Conservation (phyloP, 2,888 invertebrate genomes). For the Agrochola macilenta region DNA sequence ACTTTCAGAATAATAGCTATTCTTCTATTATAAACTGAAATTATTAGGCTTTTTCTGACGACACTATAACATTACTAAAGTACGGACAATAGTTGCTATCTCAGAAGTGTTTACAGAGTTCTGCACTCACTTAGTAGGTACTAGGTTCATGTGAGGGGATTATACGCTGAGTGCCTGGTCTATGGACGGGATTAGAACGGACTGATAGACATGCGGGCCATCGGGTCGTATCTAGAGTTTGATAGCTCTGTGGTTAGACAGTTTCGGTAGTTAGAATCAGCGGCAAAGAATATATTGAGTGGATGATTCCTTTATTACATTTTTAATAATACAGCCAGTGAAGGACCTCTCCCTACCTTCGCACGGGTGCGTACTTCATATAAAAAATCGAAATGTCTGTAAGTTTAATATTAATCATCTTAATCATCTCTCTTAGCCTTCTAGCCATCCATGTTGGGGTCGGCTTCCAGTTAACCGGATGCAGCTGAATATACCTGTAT, state of each 20-base stretch:
- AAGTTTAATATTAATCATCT: too few relatives aligned
- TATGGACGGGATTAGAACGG: conserved; percentile 57
- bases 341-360: neutral
- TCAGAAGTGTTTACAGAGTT: conserved; percentile 50
- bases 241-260: conserved; percentile 35
- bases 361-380: neutral
- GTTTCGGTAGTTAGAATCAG: conserved; percentile 25
- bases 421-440: too few relatives aligned
- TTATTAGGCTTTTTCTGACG: neutral
- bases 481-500: too few relatives aligned
- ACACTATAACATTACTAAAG: neutral
- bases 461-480: too few relatives aligned
- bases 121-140: conserved; percentile 42
- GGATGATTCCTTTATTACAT: neutral
- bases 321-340: neutral
- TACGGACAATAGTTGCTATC: neutral
- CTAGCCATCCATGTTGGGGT: too few relatives aligned
- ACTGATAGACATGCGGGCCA: conserved; percentile 63
- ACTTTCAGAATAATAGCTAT: too few relatives aligned
- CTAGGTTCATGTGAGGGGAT: conserved; percentile 48
- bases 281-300: conserved; percentile 6
- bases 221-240: conserved; percentile 32
- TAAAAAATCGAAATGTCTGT: neutral
- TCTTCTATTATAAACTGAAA: too few relatives aligned
- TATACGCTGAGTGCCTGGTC: conserved; percentile 59